Conservation (phyloP, 2,888 invertebrate genomes). For the Fragum sueziense region DNA sequence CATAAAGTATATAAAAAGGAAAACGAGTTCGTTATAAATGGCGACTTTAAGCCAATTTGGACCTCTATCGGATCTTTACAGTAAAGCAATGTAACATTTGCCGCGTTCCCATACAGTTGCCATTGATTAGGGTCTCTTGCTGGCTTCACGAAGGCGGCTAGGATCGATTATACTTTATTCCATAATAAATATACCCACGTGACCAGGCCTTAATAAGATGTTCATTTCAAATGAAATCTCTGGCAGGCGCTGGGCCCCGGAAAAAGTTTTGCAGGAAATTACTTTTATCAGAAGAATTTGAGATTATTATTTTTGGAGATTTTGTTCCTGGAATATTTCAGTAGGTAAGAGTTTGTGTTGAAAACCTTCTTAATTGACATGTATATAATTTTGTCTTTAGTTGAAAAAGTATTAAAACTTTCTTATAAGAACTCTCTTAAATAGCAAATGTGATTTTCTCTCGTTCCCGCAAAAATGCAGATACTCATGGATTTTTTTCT, state of each 20-base stretch:
- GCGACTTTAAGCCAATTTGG: neutral
- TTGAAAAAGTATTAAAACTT: neutral
- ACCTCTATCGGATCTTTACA: constrained; percentile 7
- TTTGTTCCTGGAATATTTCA: constrained; percentile 5
- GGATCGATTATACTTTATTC: constrained; percentile 58
- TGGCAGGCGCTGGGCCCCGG: constrained; percentile 4
- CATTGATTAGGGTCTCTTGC: constrained; percentile 14
- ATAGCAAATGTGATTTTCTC: too few species aligned
- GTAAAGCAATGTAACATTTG: constrained; percentile 20
- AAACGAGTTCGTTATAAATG: constrained; percentile 4
- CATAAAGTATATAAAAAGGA: neutral
- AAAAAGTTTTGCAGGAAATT: constrained; percentile 31
- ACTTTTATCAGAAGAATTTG: constrained; percentile 20
- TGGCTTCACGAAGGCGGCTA: constrained; percentile 24
- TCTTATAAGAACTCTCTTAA: neutral
- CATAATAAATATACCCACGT: constrained; percentile 62
- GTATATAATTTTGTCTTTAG: too few species aligned
- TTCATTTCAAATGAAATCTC: constrained; percentile 59
- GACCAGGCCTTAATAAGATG: constrained; percentile 58
- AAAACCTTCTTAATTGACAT: neutral
- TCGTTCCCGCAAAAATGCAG: too few species aligned
- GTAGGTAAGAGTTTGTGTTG: constrained; percentile 15
- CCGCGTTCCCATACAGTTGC: constrained; percentile 23
- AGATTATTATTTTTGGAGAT: constrained; percentile 1
- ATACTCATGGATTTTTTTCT: too few species aligned